Evolutionary conservation across 2,113 vertebrate genomes (phyloP).

Genomic region (Bos indicus): DNA sequence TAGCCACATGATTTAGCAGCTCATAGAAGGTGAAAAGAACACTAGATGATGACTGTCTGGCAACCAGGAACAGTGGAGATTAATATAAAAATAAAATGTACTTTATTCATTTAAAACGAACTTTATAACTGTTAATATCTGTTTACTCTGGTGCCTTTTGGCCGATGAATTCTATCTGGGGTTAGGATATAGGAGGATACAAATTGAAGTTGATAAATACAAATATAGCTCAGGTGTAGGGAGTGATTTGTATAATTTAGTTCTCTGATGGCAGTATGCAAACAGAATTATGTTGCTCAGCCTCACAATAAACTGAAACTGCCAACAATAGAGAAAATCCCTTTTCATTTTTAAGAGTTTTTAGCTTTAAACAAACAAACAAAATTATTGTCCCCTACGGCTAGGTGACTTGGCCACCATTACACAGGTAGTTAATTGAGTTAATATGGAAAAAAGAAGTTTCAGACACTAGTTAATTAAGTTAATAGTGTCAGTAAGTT

Average conservation of each 20-base stretch:
- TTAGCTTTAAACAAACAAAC: background rate
- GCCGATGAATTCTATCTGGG: background rate
- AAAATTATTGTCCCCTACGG: background rate
- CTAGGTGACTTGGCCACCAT: background rate
- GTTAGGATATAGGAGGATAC: background rate
- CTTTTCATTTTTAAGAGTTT: background rate
- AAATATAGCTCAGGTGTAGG: background rate
- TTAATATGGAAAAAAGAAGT: background rate
- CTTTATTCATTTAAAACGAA: background rate
- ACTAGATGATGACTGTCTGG: background rate
- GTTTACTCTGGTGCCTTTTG: background rate
- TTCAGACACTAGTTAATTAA: background rate
- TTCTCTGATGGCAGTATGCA: background rate
- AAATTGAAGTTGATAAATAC: background rate
- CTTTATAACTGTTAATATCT: background rate
- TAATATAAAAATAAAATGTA: background rate
- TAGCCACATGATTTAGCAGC: background rate
- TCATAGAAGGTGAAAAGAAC: background rate
- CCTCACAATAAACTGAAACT: background rate
- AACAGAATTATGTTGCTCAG: background rate
- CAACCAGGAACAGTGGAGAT: background rate
- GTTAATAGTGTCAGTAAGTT: background rate
- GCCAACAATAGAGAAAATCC: background rate
- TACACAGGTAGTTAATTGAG: background rate
- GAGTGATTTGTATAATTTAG: background rate